These are phyloP conservation scores for Hydropsyche betteni DNA, from an alignment of 2,888 invertebrate species.

Conservation along the genomic window DNA sequence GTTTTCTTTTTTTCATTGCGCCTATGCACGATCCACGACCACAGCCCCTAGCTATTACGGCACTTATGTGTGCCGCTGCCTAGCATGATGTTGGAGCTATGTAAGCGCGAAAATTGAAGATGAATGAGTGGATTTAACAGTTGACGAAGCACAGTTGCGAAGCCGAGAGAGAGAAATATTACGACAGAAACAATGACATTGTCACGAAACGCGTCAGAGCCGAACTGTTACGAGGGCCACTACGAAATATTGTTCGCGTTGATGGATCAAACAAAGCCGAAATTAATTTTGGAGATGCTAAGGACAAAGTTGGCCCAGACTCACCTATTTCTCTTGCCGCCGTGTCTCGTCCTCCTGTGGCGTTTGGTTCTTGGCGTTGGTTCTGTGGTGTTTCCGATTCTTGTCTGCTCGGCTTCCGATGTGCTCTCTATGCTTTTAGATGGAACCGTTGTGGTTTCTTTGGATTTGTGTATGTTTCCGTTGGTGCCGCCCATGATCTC, in stretches of 20 bases:
- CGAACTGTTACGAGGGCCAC: slow-evolving; percentile 3
- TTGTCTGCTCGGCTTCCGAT: slow-evolving; percentile 31
- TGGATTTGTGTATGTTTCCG: slow-evolving; percentile 58
- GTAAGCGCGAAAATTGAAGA: no score
- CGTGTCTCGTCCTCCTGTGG: slow-evolving; percentile 52
- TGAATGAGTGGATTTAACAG: no score
- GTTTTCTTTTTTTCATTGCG: no score
- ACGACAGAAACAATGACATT: slow-evolving; percentile 26
- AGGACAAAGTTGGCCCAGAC: not conserved
- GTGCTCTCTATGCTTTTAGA: slow-evolving; percentile 17
- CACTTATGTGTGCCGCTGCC: no score
- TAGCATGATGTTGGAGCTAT: not conserved
- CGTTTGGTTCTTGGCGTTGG: slow-evolving; percentile 30
- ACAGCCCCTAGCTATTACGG: no score
- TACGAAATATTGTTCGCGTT: slow-evolving; percentile 18
- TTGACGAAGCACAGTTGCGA: slow-evolving; percentile 1
- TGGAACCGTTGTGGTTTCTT: not conserved
- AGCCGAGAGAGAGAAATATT: slow-evolving; percentile 8
- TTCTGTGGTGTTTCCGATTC: slow-evolving; percentile 32
- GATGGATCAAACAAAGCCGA: slow-evolving; percentile 14
- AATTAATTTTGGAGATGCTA: not conserved
- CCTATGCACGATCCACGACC: no score
- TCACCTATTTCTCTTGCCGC: slow-evolving; percentile 49
- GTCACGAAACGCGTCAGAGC: slow-evolving; percentile 10
- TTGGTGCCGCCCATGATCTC: slow-evolving; percentile 66